A percentile compares a stretch with the other conserved stretches of the same genome.
Evolutionary conservation across 2,113 vertebrate genomes (phyloP).

Genomic region (Nerophis lumbriciformis): DNA sequence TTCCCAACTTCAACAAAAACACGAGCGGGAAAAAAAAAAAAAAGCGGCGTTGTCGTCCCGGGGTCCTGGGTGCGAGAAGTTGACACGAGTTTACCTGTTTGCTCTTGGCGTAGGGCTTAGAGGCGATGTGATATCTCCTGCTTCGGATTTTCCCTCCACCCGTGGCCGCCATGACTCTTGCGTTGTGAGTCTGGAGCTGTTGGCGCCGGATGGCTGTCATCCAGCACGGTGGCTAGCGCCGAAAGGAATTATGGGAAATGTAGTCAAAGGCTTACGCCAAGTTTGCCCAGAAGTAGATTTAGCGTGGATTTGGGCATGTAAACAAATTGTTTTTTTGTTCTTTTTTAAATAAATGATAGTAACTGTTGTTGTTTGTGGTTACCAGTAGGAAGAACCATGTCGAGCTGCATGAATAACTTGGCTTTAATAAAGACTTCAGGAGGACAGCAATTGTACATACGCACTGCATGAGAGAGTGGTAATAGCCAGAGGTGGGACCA

Average conservation of each 20-base stretch:
- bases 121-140: constrained; percentile 78
- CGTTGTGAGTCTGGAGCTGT: constrained; percentile 61
- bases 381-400: no score
- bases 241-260: constrained; percentile 59
- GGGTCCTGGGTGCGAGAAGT: not conserved
- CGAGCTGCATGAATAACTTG: no score
- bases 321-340: no score
- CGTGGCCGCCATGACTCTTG: constrained; percentile 76
- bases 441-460: no score
- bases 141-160: constrained; percentile 86
- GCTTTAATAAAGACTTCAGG: no score
- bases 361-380: no score
- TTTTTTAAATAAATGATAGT: no score
- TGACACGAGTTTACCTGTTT: constrained; percentile 75
- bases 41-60: not conserved
- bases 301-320: no score
- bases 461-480: no score
- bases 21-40: constrained; percentile 39
- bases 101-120: constrained; percentile 79
- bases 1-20: constrained; percentile 52
- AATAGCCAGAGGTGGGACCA: no score
- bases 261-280: constrained; percentile 31
- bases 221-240: constrained; percentile 44
- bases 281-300: not conserved
- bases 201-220: constrained; percentile 75